These are phyloP conservation scores for Gambusia yucatana DNA, from an alignment of 2,797 vertebrate genomes.

Conservation along the genomic window DNA sequence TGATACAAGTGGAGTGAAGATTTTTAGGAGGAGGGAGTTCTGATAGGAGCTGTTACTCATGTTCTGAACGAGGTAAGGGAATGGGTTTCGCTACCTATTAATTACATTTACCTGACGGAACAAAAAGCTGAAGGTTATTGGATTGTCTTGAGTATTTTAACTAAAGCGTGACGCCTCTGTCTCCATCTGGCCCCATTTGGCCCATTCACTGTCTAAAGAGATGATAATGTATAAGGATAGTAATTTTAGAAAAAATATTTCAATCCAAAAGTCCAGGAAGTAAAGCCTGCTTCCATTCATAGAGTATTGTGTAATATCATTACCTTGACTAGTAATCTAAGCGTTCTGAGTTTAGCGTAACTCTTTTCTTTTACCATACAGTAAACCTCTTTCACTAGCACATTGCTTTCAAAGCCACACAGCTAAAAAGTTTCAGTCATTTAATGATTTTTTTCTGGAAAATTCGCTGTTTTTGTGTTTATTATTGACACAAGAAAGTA, in stretches of 20 bases:
- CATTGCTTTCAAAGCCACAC: not conserved
- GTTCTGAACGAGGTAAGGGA: slow-evolving; percentile 67
- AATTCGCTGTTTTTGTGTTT: not conserved
- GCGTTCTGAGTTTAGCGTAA: not conserved
- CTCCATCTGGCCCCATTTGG: slow-evolving; percentile 16
- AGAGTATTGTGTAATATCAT: not conserved
- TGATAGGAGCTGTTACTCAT: slow-evolving; percentile 1
- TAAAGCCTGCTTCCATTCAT: not conserved
- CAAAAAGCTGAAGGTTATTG: not conserved
- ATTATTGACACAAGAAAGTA: not conserved
- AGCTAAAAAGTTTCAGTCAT: not conserved
- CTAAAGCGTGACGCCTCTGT: not conserved
- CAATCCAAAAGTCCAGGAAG: slow-evolving; percentile 1
- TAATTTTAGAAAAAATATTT: not conserved
- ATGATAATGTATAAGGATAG: not conserved
- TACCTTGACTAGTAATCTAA: not conserved
- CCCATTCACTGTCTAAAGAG: not conserved
- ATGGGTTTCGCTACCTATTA: not conserved
- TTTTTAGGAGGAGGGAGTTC: slow-evolving; percentile 24
- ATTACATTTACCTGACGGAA: not conserved
- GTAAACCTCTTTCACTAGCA: not conserved
- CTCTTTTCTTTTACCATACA: too few relatives aligned
- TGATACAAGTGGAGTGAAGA: slow-evolving; percentile 39
- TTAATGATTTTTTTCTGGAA: not conserved
- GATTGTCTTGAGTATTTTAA: slow-evolving; percentile 14